phyloP scores from a whole-genome alignment of 1,140 invertebrate genomes.

The Littorina saxatilis region DNA sequence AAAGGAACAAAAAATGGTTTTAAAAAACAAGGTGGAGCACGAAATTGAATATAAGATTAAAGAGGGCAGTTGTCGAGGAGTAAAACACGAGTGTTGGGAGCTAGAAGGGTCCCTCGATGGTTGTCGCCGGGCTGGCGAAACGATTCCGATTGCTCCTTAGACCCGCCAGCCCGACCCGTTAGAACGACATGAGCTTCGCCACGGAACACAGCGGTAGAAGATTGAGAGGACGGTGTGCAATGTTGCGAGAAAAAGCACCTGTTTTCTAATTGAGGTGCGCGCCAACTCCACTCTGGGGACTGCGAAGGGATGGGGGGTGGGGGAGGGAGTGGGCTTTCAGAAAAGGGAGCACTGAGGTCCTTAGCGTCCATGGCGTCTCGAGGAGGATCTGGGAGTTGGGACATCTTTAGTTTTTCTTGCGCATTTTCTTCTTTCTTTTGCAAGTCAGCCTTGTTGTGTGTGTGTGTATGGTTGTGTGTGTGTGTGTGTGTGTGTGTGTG shows the following conservation, averaged over 20 bases:
- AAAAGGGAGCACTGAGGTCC: neutral
- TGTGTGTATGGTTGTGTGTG: too few relatives aligned
- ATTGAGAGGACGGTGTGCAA: slow-evolving; percentile 24
- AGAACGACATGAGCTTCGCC: neutral
- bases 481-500: too few relatives aligned
- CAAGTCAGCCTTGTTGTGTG: too few relatives aligned
- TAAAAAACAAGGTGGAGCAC: too few relatives aligned
- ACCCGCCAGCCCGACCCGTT: slow-evolving; percentile 2
- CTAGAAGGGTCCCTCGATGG: neutral
- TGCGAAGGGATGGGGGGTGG: neutral
- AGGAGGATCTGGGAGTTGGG: neutral
- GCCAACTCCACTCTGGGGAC: neutral
- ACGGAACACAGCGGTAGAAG: slow-evolving; percentile 19
- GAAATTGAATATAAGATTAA: slow-evolving; percentile 31
- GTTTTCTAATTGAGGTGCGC: slow-evolving; percentile 30
- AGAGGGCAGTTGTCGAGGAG: slow-evolving; percentile 24
- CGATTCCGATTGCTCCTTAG: neutral
- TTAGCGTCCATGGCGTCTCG: neutral
- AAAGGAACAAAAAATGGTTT: too few relatives aligned
- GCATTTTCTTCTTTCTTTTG: too few relatives aligned
- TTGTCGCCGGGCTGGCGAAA: neutral
- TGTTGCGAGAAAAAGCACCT: slow-evolving; percentile 24
- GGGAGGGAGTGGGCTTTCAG: neutral
- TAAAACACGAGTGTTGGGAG: slow-evolving; percentile 21
- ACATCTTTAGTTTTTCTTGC: neutral